Base-by-base conservation (phyloP, 2,113 vertebrate species). In the Sylvia atricapilla region DNA sequence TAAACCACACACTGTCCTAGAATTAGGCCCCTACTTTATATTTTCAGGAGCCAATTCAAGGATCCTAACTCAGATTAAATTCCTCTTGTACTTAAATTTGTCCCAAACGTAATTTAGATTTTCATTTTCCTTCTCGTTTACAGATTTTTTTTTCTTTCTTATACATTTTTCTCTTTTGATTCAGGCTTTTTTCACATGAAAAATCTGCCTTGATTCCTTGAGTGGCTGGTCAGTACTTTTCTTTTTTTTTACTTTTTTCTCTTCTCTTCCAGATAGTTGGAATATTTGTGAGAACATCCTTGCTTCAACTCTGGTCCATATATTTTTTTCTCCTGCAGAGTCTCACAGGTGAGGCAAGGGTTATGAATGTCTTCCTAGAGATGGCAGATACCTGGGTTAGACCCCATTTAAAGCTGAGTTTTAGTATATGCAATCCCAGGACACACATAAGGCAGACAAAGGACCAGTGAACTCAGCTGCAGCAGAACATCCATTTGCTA, bases 1-100 rank as follows among this genome's bases (percentile, higher is more conserved):
- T 92, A 95, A 95, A 84, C 88, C 79, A 81, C 85, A 47, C 52
- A 93, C 72, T 90, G 64, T 84, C 92, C 88, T 93, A 92, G 92
- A 86, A 84, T 90, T 79, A 94, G 75, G 52, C n/a, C 60, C 52
- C 47, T 86, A 16, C 64, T 90, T 92, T 13, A 55, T 50, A 43
- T 83, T 80, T 60, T 83, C 35, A 74, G 86, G 16, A 85, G 46
- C n/a, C 80, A 77, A 58, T 58, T 84, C 22, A 84, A 81, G 72
- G 66, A 19, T 77, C 10, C 24, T 66, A 58, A 27, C n/a, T 73
- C 53, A 53, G 44, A 67, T 73, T 56, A 67, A 79, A 68, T 89
- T 91, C 59, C 27, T 69, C 27, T 74, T 78, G 39, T 67, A 82
- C 22, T 59, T 89, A 91, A 94, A 13, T 69, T 86, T 92, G 43